Evolutionary conservation across 2,888 invertebrate species (phyloP), one percentile per base, ranked within the genome.

Genomic region (Panzeria rudis): DNA sequence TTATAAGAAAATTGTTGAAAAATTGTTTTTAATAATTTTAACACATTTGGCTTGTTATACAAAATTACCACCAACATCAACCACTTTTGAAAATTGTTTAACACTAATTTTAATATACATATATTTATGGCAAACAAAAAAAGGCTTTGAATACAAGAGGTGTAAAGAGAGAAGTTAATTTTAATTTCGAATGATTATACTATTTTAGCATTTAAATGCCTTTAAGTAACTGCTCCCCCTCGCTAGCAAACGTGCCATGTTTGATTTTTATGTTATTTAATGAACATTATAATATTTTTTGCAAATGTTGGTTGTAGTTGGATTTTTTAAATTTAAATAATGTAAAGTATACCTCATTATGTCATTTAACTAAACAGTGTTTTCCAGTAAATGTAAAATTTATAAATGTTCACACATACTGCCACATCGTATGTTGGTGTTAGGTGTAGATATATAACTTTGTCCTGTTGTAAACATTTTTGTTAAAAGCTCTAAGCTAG

Each of bases 341-440:
- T 86, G 81, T 83, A 87, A 85, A 87, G 83, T 83, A 80, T 77
- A 86, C 66, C 87, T 87, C 86, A 87, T 87, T 87, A 87, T 86
- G 87, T 86, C 87, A 87, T 87, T 86, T 82, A 76, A 47, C 64
- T 79, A 75, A 71, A 75, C 61, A 85, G 38, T 62, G 59, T 82
- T 77, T 83, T 73, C 52, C 47, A 78, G 64, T 88, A 88, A 87
- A 89, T 90, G 89, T 86, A 75, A 79, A 71, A 73, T 59, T 47
- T 50, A 89, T 88, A 89, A 88, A 89, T 89, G 87, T 87, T 88
- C 0, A 52, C 29, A 62, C 29, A 62, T 89, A 76, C 88, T 86
- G 86, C 59, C 78, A 73, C 77, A 69, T 15, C 56, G 44, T 73
- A n/a, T 54, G 52, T 11, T 29, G 6, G 13, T 73, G 38, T 73